phyloP scores from a whole-genome alignment of 2,797 vertebrate genomes.

The Rachycentron canadum region DNA sequence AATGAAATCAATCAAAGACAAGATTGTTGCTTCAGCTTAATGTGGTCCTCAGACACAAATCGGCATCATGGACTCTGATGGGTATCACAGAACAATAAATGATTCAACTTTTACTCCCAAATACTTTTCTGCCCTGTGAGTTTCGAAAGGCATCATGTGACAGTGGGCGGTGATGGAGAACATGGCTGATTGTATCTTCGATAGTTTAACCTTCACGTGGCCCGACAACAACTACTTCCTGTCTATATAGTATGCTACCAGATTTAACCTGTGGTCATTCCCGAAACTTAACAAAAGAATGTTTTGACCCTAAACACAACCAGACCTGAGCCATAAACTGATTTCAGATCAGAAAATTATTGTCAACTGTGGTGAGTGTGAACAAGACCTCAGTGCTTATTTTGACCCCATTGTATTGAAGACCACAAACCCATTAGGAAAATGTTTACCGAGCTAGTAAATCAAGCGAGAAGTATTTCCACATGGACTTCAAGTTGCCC shows the following conservation, averaged over 20 bases:
- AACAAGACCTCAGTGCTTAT: too few species aligned
- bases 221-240: too few species aligned
- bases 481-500: too few species aligned
- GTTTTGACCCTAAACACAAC: neutral
- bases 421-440: too few species aligned
- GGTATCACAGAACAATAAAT: slow-evolving; percentile 3
- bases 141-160: slow-evolving; percentile 4
- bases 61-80: neutral
- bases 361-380: neutral
- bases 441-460: too few species aligned
- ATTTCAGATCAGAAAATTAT: neutral
- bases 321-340: neutral
- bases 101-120: neutral
- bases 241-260: too few species aligned
- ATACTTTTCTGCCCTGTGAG: neutral
- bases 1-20: slow-evolving; percentile 38
- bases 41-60: neutral
- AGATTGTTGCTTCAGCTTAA: neutral
- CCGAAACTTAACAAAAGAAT: neutral
- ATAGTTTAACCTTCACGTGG: too few species aligned
- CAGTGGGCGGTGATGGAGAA: neutral
- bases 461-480: too few species aligned
- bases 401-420: too few species aligned
- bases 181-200: neutral
- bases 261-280: neutral